Percentiles rank a stretch among this genome's conserved stretches.
Conservation (phyloP, 2,888 invertebrate genomes). For the Epirrhoe tristata region DNA sequence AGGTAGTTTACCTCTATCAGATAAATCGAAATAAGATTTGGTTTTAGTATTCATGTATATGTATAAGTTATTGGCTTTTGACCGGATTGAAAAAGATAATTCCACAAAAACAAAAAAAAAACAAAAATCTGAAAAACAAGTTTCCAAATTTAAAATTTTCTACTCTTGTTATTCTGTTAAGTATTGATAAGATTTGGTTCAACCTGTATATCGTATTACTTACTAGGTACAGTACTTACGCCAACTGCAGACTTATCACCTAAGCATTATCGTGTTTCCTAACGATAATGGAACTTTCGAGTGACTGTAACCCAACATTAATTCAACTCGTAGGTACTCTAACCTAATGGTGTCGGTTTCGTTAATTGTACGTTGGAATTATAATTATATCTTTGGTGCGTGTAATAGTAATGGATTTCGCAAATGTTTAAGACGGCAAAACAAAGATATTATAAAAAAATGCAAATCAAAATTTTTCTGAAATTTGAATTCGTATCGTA, state of each 20-base stretch:
- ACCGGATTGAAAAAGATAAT: too few species aligned
- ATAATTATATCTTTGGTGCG: constrained; percentile 72
- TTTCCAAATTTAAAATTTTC: too few species aligned
- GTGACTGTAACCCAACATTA: constrained; percentile 82
- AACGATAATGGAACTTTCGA: constrained; percentile 84
- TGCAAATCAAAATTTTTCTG: too few species aligned
- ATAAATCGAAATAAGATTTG: too few species aligned
- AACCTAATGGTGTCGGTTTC: constrained; percentile 81
- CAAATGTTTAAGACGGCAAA: constrained; percentile 14
- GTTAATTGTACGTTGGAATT: constrained; percentile 82
- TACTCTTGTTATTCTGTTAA: too few species aligned
- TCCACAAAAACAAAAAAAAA: too few species aligned
- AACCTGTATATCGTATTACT: constrained; percentile 5
- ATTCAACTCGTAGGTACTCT: constrained; percentile 82
- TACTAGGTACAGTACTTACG: constrained; percentile 8
- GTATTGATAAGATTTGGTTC: not conserved
- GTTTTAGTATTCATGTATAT: too few species aligned
- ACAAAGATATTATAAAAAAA: not conserved
- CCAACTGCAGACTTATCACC: constrained; percentile 63
- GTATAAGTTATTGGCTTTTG: too few species aligned
- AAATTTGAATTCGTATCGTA: too few species aligned
- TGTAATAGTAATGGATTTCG: constrained; percentile 77
- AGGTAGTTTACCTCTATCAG: too few species aligned
- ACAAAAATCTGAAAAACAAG: too few species aligned
- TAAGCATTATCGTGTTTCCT: constrained; percentile 72